phyloP scores from a whole-genome alignment of 2,113 vertebrate species.

The Dromas ardeola region DNA sequence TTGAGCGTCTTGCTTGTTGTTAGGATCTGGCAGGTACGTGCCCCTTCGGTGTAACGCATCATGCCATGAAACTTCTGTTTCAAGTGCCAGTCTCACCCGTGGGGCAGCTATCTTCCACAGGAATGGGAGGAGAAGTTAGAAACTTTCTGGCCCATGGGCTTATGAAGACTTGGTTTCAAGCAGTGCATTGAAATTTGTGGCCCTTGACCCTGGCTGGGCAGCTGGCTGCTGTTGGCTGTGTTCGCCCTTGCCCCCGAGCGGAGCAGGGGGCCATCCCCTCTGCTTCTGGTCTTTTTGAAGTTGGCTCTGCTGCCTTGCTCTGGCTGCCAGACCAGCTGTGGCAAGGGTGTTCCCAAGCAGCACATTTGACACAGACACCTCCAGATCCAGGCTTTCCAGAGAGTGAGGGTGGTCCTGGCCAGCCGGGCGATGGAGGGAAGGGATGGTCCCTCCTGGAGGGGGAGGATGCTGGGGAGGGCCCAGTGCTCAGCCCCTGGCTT shows the following conservation, averaged over 20 bases:
- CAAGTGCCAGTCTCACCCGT: background rate
- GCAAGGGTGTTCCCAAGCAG: background rate
- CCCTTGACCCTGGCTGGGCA: background rate
- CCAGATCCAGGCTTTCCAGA: background rate
- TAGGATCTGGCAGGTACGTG: slow-evolving; percentile 16
- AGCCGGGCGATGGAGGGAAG: background rate
- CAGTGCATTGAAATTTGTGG: background rate
- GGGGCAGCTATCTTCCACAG: background rate
- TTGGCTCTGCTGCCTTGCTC: background rate
- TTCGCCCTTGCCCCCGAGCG: rapidly evolving
- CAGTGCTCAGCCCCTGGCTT: background rate
- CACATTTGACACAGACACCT: background rate
- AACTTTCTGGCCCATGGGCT: background rate
- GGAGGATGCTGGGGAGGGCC: background rate
- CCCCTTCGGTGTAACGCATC: background rate
- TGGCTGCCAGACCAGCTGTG: background rate
- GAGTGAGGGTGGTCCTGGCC: background rate
- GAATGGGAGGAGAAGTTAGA: background rate
- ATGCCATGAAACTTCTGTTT: background rate
- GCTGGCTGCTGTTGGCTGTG: background rate
- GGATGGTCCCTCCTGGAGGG: background rate
- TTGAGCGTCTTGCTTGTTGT: background rate
- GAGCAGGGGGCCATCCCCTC: background rate
- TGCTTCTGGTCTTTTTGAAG: background rate
- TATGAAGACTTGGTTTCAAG: background rate